phyloP scores from a whole-genome alignment of 2,113 vertebrate species.

The Nyctereutes procyonoides region DNA sequence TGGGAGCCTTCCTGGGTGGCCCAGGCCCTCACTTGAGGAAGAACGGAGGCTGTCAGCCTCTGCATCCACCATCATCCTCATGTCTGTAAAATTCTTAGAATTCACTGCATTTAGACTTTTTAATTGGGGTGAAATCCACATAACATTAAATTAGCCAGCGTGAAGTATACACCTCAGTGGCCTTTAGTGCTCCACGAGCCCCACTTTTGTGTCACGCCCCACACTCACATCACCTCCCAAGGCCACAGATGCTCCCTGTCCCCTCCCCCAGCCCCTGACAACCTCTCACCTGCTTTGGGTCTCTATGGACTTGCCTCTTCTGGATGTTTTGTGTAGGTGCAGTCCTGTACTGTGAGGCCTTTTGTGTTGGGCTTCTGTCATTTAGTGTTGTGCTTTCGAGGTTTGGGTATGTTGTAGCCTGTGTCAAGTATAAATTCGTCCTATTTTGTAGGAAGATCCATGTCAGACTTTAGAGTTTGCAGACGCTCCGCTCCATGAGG shows the following conservation, averaged over 20 bases:
- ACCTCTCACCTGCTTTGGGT: background rate
- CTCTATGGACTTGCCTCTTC: background rate
- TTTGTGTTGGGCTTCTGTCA: background rate
- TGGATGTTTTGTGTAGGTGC: background rate
- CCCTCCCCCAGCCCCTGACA: background rate
- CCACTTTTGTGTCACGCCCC: background rate
- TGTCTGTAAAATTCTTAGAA: background rate
- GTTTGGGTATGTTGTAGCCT: accelerated
- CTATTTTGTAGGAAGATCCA: background rate
- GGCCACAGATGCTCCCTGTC: background rate
- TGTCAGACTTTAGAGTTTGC: background rate
- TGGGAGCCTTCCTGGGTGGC: background rate
- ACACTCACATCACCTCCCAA: background rate
- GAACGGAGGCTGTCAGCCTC: background rate
- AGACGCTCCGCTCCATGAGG: accelerated
- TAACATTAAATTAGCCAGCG: background rate
- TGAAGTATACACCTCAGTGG: background rate
- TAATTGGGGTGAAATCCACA: background rate
- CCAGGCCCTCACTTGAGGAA: no score
- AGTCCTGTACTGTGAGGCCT: accelerated
- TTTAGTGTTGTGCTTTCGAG: accelerated
- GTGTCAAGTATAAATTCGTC: no score
- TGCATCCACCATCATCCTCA: accelerated
- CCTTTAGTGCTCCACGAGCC: accelerated
- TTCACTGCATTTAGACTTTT: background rate